Evolutionary conservation across 2,797 vertebrate species (phyloP).

Genomic region (Ceyx erithaca): DNA sequence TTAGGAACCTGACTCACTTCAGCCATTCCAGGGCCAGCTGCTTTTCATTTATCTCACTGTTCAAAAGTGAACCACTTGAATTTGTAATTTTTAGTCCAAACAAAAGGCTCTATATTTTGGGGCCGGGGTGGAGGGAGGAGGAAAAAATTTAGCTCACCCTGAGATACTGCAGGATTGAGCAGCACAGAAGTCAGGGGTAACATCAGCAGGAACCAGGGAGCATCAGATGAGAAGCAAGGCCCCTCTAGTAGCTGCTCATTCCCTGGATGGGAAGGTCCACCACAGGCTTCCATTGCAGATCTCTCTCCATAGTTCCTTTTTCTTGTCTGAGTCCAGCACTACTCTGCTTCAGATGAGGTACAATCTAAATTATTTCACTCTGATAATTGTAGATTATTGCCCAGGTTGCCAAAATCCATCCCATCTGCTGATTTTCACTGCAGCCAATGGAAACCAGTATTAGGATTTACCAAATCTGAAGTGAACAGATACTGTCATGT

Average conservation of each 20-base stretch:
- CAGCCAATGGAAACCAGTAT: neutral
- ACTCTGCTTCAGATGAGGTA: neutral
- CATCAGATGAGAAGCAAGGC: neutral
- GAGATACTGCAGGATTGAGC: neutral
- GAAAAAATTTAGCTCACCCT: neutral
- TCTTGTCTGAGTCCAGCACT: neutral
- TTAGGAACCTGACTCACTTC: neutral
- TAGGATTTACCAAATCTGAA: neutral
- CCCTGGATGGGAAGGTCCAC: neutral
- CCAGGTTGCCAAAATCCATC: neutral
- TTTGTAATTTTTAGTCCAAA: constrained; percentile 22
- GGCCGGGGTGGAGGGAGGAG: neutral
- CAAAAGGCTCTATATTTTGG: constrained; percentile 19
- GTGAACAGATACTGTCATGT: neutral
- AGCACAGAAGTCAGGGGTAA: neutral
- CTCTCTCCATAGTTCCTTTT: neutral
- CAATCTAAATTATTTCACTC: neutral
- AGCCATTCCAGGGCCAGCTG: constrained; percentile 25
- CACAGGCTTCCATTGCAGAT: neutral
- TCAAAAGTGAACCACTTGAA: constrained; percentile 17
- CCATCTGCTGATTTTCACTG: neutral
- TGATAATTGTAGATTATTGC: neutral
- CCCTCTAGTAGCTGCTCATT: neutral
- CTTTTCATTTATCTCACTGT: neutral
- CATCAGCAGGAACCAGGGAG: neutral